Evolutionary conservation across 1,140 invertebrate species (phyloP).

Genomic region (Pentalonia nigronervosa): DNA sequence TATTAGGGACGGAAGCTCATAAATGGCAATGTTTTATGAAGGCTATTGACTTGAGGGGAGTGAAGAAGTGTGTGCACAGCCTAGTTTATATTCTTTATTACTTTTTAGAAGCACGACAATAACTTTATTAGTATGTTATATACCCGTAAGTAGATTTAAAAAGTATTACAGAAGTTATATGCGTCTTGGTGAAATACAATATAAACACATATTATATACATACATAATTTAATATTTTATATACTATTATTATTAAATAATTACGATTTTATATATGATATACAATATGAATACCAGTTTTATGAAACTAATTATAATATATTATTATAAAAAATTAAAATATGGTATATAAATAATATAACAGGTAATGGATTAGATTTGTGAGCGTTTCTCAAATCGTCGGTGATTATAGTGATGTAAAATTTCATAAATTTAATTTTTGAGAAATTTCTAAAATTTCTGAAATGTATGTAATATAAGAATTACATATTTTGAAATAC

Average conservation of each 20-base stretch:
- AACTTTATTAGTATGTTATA: background rate
- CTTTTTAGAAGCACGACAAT: conserved; percentile 33
- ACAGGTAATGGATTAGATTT: background rate
- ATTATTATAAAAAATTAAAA: background rate
- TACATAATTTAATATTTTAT: background rate
- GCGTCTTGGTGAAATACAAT: background rate
- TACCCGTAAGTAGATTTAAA: conserved; percentile 32
- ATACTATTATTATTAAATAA: background rate
- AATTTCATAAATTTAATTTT: too few species aligned
- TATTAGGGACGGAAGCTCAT: conserved; percentile 51
- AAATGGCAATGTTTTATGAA: conserved; percentile 52
- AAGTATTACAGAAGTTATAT: background rate
- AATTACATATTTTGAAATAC: too few species aligned
- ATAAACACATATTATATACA: background rate
- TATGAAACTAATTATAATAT: background rate
- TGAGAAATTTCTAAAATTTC: too few species aligned
- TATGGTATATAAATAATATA: background rate
- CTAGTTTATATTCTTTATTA: conserved; percentile 48
- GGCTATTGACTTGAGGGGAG: background rate
- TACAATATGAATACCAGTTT: background rate
- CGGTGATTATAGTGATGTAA: background rate
- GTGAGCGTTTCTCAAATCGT: background rate
- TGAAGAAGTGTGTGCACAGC: conserved; percentile 22
- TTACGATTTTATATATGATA: background rate
- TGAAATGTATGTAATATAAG: too few species aligned